Evolutionary conservation across 2,888 invertebrate genomes (phyloP), one percentile per base, ranked within the genome.

Genomic region (Tanaodytes sp.): DNA sequence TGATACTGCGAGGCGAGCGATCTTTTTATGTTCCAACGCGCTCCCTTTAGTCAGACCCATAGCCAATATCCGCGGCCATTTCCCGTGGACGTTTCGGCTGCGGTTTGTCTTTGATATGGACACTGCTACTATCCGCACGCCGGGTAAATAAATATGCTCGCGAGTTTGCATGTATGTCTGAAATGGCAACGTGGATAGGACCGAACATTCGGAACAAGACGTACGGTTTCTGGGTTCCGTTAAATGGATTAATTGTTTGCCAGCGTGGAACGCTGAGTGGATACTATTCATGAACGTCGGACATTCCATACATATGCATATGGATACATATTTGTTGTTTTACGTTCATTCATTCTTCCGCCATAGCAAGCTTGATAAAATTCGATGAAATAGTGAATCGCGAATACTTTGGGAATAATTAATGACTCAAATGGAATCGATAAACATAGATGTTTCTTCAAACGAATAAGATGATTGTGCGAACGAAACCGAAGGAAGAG

Each of bases 1-100:
- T 37, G 9, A 30, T 39, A 73, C 73, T 78, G 75, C 76, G 79
- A 80, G 79, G 78, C 79, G 75, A 77, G 75, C 77, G 81, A 80
- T 82, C 83, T 83, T 84, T 84, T 84, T 84, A 83, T 82, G 82
- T 81, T 79, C 77, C 80, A 79, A 81, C 82, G 83, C 83, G 80
- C 79, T 81, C 79, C 79, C 80, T 79, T 80, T 77, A 74, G 73
- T 75, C 75, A 72, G 55, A 69, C 54, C 68, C 61, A 59, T 42
- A 74, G 75, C 77, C 80, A 80, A 81, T 80, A 81, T 81, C 80
- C 79, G 80, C 74, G 76, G 76, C 78, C 77, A 76, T 78, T 80
- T 79, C 74, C 78, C 78, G 74, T 51, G 57, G 55, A 62, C 68
- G 58, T 63, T 63, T 58, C 48, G 11, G 37, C 54, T 63, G 68